phyloP scores from a whole-genome alignment of 2,888 invertebrate genomes.

The Galeopsomyia nigrocyanea region DNA sequence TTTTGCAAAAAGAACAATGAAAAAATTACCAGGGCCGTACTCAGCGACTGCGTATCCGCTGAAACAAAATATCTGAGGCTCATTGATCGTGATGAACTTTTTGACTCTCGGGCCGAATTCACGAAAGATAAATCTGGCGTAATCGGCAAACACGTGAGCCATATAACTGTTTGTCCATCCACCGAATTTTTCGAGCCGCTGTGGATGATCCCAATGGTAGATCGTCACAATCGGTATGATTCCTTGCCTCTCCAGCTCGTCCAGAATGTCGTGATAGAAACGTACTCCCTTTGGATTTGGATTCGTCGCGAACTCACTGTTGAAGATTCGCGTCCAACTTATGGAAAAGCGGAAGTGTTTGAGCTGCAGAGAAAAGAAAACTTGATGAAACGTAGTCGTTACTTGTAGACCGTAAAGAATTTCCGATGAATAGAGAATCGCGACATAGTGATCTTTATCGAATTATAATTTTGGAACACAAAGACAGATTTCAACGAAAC shows the following conservation, averaged over 20 bases:
- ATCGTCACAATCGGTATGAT: conserved; percentile 76
- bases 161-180: conserved; percentile 77
- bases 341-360: conserved; percentile 73
- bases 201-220: conserved; percentile 80
- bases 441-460: too few species aligned
- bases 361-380: conserved; percentile 37
- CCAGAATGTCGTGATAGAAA: conserved; percentile 76
- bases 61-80: conserved; percentile 74
- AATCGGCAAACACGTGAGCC: conserved; percentile 74
- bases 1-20: conserved; percentile 44
- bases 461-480: too few species aligned
- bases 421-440: too few species aligned
- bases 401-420: too few species aligned
- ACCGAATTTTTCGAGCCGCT: conserved; percentile 72
- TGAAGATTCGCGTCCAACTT: conserved; percentile 79
- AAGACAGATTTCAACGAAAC: too few species aligned
- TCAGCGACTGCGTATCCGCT: conserved; percentile 69
- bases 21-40: conserved; percentile 42
- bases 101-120: conserved; percentile 76
- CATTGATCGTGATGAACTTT: conserved; percentile 84
- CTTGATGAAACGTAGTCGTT: neutral
- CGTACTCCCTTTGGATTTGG: conserved; percentile 73
- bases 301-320: conserved; percentile 72
- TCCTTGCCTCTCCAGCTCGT: conserved; percentile 70
- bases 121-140: conserved; percentile 72